Conservation (phyloP, 2,113 vertebrate genomes). For the Octodon degus region DNA sequence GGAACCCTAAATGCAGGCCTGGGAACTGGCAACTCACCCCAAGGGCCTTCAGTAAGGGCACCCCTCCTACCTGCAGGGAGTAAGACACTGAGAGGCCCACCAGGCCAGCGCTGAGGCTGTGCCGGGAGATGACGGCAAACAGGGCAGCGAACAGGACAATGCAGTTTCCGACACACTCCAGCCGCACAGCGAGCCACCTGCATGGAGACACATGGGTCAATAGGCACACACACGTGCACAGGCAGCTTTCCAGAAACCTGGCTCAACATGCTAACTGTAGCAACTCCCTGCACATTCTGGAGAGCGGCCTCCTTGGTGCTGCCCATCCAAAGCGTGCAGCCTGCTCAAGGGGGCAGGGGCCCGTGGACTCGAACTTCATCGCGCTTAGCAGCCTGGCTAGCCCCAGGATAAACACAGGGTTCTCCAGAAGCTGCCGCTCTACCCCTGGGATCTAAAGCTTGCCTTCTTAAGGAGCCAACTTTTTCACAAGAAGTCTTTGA, state of each 20-base stretch:
- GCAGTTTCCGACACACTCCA: constrained; percentile 97
- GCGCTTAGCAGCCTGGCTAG: fast-evolving
- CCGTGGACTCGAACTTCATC: fast-evolving
- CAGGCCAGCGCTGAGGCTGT: constrained; percentile 92
- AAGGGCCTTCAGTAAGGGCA: fast-evolving
- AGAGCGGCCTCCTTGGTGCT: not conserved
- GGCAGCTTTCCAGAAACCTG: not conserved
- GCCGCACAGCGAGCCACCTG: constrained; percentile 95
- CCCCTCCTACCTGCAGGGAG: constrained; percentile 91
- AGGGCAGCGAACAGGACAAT: constrained; percentile 94
- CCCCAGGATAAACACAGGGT: not conserved
- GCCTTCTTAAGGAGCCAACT: not conserved
- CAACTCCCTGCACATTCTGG: not conserved
- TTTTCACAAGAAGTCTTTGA: constrained; percentile 36
- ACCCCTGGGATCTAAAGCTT: not conserved
- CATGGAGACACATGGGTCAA: not conserved
- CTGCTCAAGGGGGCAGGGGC: fast-evolving
- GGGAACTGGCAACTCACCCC: too few relatives aligned
- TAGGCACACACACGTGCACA: not conserved
- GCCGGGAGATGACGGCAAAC: constrained; percentile 92
- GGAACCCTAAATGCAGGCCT: not conserved
- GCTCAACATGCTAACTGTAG: not conserved
- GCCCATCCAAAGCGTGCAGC: too few relatives aligned
- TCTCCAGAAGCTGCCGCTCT: not conserved
- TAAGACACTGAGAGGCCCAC: constrained; percentile 97